phyloP scores from a whole-genome alignment of 2,113 vertebrate genomes.

The Notothenia coriiceps region DNA sequence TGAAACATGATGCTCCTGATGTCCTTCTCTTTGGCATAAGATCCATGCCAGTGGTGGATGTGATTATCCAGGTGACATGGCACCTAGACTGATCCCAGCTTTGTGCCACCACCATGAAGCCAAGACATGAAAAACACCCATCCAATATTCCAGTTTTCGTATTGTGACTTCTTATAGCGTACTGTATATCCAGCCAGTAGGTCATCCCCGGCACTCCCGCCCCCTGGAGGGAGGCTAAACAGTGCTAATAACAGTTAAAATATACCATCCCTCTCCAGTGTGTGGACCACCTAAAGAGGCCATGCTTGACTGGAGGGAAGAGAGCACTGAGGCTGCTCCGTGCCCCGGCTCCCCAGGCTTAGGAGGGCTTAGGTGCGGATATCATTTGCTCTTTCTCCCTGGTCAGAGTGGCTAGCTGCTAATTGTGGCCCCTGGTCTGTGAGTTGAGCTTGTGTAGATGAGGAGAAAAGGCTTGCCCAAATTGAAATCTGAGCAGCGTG shows the following conservation, averaged over 20 bases:
- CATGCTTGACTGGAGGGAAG: constrained; percentile 75
- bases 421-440: constrained; percentile 83
- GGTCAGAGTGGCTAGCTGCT: constrained; percentile 78
- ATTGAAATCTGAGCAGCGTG: constrained; percentile 86
- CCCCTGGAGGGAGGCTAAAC: constrained; percentile 37
- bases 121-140: constrained; percentile 55
- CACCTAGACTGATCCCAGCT: constrained; percentile 78
- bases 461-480: constrained; percentile 76
- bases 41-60: constrained; percentile 65
- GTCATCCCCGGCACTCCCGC: constrained; percentile 24
- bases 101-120: constrained; percentile 74
- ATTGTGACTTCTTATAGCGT: constrained; percentile 54
- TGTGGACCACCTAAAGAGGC: constrained; percentile 68
- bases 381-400: constrained; percentile 77
- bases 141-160: constrained; percentile 71
- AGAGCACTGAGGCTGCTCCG: constrained; percentile 62
- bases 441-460: constrained; percentile 74
- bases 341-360: constrained; percentile 75
- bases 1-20: constrained; percentile 15
- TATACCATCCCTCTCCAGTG: constrained; percentile 52
- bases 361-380: constrained; percentile 83
- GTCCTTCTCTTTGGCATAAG: constrained; percentile 29
- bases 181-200: constrained; percentile 63
- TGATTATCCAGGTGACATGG: constrained; percentile 73
- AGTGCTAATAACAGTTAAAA: constrained; percentile 68